Base-by-base conservation (phyloP, 2,797 vertebrate species). In the Oreonectes daqikongensis region DNA sequence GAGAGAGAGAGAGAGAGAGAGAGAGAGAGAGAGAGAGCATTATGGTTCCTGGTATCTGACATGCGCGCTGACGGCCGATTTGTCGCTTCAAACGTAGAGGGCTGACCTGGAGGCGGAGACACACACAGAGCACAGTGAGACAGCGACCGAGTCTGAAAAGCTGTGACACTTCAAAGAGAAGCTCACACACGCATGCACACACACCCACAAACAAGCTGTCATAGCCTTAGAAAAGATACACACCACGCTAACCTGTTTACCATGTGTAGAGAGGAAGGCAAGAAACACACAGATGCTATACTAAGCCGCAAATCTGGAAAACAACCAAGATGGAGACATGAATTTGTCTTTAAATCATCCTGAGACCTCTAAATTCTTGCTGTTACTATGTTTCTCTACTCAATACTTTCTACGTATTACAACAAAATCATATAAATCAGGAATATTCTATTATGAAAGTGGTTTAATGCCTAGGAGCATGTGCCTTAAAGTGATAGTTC, bases 31-130 rank as follows among this genome's bases (percentile, higher is more conserved):
- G 68, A 73, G 24, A 48, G 52, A 26, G 9, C 40, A 18, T 68
- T 70, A 57, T 72, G 63, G 64, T 53, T 10, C 69, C 38, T 67
- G 50, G 72, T 46, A 63, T 71, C 69, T 59, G 75, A 82, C 79
- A 75, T 82, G 65, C 28, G 42, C n/a, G 76, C 40, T 80, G 85
- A 86, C 76, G 69, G 79, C 52, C 73, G 74, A 85, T 86, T 84
- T 86, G 84, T 85, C 76, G 75, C 79, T 84, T 86, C 82, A 86
- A 83, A 83, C 76, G 55, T 73, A 68, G 65, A 59, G 79, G 79
- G 76, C 78, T 83, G 84, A 83, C 83, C 83, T 40, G 63, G 60
- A 69, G 75, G 83, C 35, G 72, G 81, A 83, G 78, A 84, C 79
- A 76, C 73, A 66, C 72, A 64, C 73, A 74, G 81, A 42, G 78